A percentile compares a stretch with the other conserved stretches of the same genome.
These are phyloP conservation scores for Dendronephthya gigantea DNA, from an alignment of 64 coral and sea anemone species.

Conservation along the genomic window DNA sequence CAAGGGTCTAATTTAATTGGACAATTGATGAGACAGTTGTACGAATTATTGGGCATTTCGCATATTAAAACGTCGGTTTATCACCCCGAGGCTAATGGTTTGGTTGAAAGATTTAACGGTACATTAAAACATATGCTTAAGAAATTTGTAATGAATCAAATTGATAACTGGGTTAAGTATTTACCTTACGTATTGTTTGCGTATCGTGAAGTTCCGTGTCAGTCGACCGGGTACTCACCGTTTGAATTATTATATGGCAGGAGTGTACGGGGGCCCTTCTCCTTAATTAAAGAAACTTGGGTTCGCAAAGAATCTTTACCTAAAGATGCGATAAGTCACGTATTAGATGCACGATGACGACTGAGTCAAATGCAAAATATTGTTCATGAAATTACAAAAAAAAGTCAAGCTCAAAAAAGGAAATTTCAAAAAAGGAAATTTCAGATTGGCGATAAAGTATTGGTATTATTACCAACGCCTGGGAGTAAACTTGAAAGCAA, in stretches of 20 bases:
- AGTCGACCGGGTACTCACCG: constrained; percentile 47
- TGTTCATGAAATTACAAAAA: neutral
- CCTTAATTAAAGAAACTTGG: constrained; percentile 43
- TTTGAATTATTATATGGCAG: constrained; percentile 47
- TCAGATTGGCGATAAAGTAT: constrained; percentile 28
- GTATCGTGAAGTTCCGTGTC: constrained; percentile 41
- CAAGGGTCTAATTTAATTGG: neutral
- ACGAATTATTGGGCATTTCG: neutral
- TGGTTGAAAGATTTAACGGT: constrained; percentile 46
- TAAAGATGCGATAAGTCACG: constrained; percentile 5
- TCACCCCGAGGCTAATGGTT: constrained; percentile 42
- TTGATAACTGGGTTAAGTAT: constrained; percentile 31
- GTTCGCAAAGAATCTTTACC: neutral
- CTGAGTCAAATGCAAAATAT: neutral
- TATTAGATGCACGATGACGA: constrained; percentile 8
- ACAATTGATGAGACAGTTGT: neutral
- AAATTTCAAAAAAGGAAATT: neutral
- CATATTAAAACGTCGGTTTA: constrained; percentile 29
- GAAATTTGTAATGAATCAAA: neutral
- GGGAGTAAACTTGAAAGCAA: constrained; percentile 30
- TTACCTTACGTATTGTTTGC: constrained; percentile 36
- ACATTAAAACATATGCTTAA: constrained; percentile 25
- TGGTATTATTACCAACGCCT: constrained; percentile 17
- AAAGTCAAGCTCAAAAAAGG: constrained; percentile 23
- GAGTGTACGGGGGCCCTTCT: constrained; percentile 25